Evolutionary conservation across 1,140 invertebrate species (phyloP), one percentile per base, ranked within the genome.

Genomic region (Listronotus oregonensis): DNA sequence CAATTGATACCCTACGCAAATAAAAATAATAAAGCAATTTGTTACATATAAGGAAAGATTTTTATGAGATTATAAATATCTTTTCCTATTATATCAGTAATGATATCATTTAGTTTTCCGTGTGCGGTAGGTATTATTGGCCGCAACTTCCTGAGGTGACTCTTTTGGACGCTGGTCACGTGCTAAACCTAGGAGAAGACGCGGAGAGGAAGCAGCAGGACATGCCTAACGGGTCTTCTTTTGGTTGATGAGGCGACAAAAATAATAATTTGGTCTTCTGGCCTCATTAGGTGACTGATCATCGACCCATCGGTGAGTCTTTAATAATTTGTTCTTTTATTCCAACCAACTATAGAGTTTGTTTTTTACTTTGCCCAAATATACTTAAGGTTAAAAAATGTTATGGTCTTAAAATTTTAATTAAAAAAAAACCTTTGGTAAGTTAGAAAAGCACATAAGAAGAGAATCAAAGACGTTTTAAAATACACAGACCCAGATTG

Each of bases 101-200:
- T 44, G 15, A 12, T 7, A 18, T 11, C 49, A 21, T 60, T 10
- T 55, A 14, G 15, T 64, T 47, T 55, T 64, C 43, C 31, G 52
- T 57, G 51, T 65, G 63, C 63, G 63, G 63, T 65, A 58, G 63
- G 63, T 65, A 65, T 59, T 52, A 58, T 58, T 37, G 46, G 63
- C 47, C 54, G 51, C 46, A 32, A 58, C 55, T 65, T 65, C 63
- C 63, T 65, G 63, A 58, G 37, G 21, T 14, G 27, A 17, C 5
- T 37, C 34, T 42, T 65, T 58, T 42, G 40, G 37, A 65, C 17
- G 15, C 63, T n/a, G 56, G 27, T 65, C 63, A 65, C 63, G 63
- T 47, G 55, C 42, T 46, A 15, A 7, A 49, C 27, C 32, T 18
- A 51, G 34, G 31, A 57, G 63, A 42, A 57, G 63, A 58, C 6